Conservation (phyloP, 2,113 vertebrate genomes). For the Chrysemys picta region DNA sequence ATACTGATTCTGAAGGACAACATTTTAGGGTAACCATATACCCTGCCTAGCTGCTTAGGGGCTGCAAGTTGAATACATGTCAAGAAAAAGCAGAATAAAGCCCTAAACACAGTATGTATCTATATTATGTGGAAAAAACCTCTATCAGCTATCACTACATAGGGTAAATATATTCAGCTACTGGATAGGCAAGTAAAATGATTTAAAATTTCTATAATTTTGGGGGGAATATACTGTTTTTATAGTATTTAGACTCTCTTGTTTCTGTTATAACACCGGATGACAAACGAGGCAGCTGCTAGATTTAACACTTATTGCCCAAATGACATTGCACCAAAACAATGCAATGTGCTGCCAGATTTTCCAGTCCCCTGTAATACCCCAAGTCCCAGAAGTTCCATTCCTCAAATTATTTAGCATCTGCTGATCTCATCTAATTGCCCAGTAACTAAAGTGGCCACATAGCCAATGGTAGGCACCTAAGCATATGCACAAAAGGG, state of each 20-base stretch:
- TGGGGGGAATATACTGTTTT: slow-evolving; percentile 14
- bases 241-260: slow-evolving; percentile 7
- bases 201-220: slow-evolving; percentile 5
- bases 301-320: slow-evolving; percentile 60
- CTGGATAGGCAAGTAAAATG: background rate
- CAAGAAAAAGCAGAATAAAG: slow-evolving; percentile 11
- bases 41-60: background rate
- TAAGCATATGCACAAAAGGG: background rate
- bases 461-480: rapidly evolving
- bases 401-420: slow-evolving; percentile 36
- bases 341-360: slow-evolving; percentile 53
- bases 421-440: background rate
- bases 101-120: background rate
- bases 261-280: slow-evolving; percentile 53
- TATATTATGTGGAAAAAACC: background rate
- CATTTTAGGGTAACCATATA: background rate
- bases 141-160: background rate
- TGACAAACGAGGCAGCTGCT: slow-evolving; percentile 62
- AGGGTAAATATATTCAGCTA: background rate
- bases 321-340: slow-evolving; percentile 70
- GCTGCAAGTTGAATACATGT: background rate
- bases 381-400: slow-evolving; percentile 39
- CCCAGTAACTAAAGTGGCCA: background rate
- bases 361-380: slow-evolving; percentile 51
- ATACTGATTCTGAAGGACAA: slow-evolving; percentile 14